Evolutionary conservation across 2,888 invertebrate genomes (phyloP), one percentile per base, ranked within the genome.

Genomic region (Callyntrura guangdongensis): DNA sequence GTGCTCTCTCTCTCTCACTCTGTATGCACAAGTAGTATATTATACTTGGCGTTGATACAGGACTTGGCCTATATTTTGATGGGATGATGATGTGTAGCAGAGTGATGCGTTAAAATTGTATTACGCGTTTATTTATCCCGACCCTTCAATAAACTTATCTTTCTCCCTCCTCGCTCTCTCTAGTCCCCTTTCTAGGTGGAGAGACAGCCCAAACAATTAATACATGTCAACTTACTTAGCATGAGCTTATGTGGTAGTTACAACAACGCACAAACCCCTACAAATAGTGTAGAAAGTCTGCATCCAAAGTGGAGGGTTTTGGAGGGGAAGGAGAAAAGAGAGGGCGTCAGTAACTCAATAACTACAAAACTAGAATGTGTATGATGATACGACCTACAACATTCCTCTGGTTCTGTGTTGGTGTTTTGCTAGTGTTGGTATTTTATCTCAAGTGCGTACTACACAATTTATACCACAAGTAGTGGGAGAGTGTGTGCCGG

Each of bases 161-260:
- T 74, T 67, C 45, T 36, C 36, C 6, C 2, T 36, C 36, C 36
- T 36, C 36, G 6, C 36, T 36, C 36, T 36, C 36, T 6, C 36
- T 36, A n/a, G n/a, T 6, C 36, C 36, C 36, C 36, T 9, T 5
- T 53, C 22, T 4, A 49, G 1, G 53, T 3, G 59, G 27, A 14
- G 12, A 74, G 49, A 74, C 47, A 74, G 74, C 47, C 22, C 74
- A 25, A 72, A 86, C 86, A 86, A 86, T 86, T 86, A 86, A 86
- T 86, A n/a, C 86, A 86, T 86, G 86, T 86, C 86, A 86, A 74
- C 72, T 86, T 56, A 74, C 72, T 86, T 72, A 74, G 67, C 83
- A 64, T 67, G 36, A 36, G 49, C 69, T 36, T 11, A 14, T 67
- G 6, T 82, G 64, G n/a, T 84, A 14, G 47, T 67, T 53, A 25